phyloP scores from a whole-genome alignment of 64 coral and sea anemone genomes.

The Pachyseris speciosa region DNA sequence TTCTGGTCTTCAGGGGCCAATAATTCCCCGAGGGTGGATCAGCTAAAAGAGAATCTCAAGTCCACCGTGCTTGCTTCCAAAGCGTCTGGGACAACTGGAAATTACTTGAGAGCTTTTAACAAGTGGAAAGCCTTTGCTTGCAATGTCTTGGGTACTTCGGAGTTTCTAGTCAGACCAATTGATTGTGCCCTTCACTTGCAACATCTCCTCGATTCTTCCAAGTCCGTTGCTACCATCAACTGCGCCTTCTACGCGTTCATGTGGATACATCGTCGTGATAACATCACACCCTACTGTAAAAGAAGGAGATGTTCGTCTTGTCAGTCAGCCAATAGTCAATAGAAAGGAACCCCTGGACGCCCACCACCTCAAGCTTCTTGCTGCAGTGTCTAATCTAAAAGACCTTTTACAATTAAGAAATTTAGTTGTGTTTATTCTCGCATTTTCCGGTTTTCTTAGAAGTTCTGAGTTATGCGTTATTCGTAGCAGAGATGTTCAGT shows the following conservation, averaged over 20 bases:
- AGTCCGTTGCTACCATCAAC: neutral
- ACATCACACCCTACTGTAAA: neutral
- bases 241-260: constrained; percentile 28
- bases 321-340: neutral
- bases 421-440: constrained; percentile 40
- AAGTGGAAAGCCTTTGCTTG: neutral
- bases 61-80: neutral
- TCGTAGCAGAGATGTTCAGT: constrained; percentile 34
- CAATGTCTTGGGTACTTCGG: neutral
- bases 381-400: neutral
- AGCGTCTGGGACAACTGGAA: neutral
- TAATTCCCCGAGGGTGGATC: neutral
- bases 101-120: neutral
- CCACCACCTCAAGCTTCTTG: neutral
- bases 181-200: constrained; percentile 12
- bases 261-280: too few relatives aligned
- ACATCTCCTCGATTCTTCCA: neutral
- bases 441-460: constrained; percentile 46
- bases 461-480: constrained; percentile 41
- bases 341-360: constrained; percentile 52
- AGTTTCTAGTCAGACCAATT: neutral
- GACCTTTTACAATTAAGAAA: neutral
- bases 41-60: neutral
- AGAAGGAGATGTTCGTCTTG: constrained; percentile 9
- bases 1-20: neutral